Evolutionary conservation across 2,888 invertebrate genomes (phyloP).

Genomic region (Dioctria linearis): DNA sequence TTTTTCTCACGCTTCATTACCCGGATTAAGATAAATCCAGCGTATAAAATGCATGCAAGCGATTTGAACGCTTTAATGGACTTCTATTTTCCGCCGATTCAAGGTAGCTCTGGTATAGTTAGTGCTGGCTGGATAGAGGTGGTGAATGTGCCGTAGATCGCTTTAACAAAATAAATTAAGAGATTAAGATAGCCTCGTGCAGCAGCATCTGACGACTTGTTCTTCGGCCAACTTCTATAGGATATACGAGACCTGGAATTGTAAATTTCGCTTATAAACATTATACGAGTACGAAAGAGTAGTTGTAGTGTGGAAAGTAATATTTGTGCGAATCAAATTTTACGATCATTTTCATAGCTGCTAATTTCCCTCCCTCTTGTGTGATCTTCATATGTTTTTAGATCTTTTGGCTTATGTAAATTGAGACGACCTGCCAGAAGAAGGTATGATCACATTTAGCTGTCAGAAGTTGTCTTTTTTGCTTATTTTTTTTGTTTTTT

Average conservation of each 20-base stretch:
- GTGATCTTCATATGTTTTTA: neutral
- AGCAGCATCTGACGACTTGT: neutral
- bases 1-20: slow-evolving; percentile 39
- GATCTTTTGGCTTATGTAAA: neutral
- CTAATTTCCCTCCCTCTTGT: neutral
- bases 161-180: slow-evolving; percentile 42
- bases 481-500: neutral
- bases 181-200: slow-evolving; percentile 18
- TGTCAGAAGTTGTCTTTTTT: neutral
- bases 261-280: slow-evolving; percentile 3
- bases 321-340: slow-evolving; percentile 40
- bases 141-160: slow-evolving; percentile 5
- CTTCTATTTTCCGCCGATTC: slow-evolving; percentile 9
- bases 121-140: neutral
- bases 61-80: slow-evolving; percentile 17
- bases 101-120: neutral
- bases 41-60: slow-evolving; percentile 2
- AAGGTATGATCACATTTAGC: neutral
- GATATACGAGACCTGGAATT: slow-evolving; percentile 1
- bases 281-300: neutral
- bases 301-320: neutral
- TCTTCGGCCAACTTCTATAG: slow-evolving; percentile 11
- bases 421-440: neutral
- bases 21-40: slow-evolving; percentile 48
- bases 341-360: slow-evolving; percentile 22